Base-by-base conservation (phyloP, 2,888 invertebrate species). In the Zhuqinia jingwanae region DNA sequence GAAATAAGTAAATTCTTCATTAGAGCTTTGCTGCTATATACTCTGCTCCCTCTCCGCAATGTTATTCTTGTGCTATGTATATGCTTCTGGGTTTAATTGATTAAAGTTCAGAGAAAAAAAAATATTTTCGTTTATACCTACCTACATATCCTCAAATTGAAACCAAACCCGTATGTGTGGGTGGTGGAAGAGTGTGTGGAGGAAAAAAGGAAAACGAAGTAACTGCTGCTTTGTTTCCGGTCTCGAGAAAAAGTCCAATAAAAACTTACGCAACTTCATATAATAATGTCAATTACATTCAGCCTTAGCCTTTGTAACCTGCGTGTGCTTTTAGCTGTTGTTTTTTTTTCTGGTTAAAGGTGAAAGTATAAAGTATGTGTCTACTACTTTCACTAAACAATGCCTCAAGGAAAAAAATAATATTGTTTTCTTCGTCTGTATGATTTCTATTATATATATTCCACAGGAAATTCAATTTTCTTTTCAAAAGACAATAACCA, bases 1-100 rank as follows among this genome's bases (percentile, higher is more conserved):
- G 53, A 75, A 75, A 75, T 75, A 56, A 56, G 75, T 75, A 75
- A 75, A 75, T 75, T 75, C 75, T 75, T 75, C 75, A 75, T 75
- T 75, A 56, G 56, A 20, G 13, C 17, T 36, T 36, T 36, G n/a
- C n/a, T n/a, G n/a, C n/a, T n/a, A n/a, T n/a, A n/a, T n/a, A n/a
- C 36, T 36, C 36, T 30, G 27, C 20, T 56, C 10, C 30, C 20
- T 1, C 47, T 47, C 53, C 56, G 30, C 36, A 15, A 30, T 75
- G 75, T 30, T 56, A 30, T 36, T 70, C 45, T 8, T 27, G 6
- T 27, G 63, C 17, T 30, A 30, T 13, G 42, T 25, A 22, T 11
- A n/a, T 25, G 47, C 36, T n/a, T n/a, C 42, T 47, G 70, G 47
- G 47, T 70, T 70, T 75, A 75, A 75, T 75, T 73, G 73, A 73